Base-by-base conservation (phyloP, 2,797 vertebrate genomes). In the Euphonia xanthogaster region DNA sequence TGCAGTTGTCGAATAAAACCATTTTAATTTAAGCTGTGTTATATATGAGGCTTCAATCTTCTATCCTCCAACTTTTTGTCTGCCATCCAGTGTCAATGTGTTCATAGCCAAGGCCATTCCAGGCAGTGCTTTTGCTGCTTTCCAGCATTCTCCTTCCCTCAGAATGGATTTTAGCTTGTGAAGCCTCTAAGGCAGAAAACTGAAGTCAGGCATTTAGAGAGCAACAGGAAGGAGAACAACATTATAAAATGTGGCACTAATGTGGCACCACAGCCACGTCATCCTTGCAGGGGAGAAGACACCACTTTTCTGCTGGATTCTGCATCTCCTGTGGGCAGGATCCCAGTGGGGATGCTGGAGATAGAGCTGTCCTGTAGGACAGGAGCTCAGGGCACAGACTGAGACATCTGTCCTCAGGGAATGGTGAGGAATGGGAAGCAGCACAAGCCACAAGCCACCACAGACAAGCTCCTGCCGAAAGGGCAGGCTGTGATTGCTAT, bases 181-280 rank as follows among this genome's bases (percentile, higher is more conserved):
- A 48, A 62, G 28, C 31, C 44, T 83, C 11, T 20, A 42, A 80
- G 62, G 51, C 33, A 75, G 37, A 45, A 70, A 87, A 54, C 12
- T 35, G 44, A 87, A 89, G n/a, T 45, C 1, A 7, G 16, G 17
- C 35, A 30, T 73, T 87, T 51, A 28, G 44, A 51, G 30, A 81
- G n/a, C 27, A 63, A n/a, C n/a, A 71, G 22, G 39, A 12, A 78
- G 35, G 14, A 91, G 24, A 90, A 28, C 17, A 70, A 20, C 10
- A 12, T 71, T 40, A 10, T 54, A 40, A 76, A 86, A 35, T 7
- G 33, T 63, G 47, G 18, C 37, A 61, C 6, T 31, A 30, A 55
- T 6, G 35, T 0, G 1, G 20, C 47, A 35, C 27, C 63, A 48
- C 23, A n/a, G 47, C 28, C 88, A 44, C 3, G 10, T 6, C 0